phyloP scores from a whole-genome alignment of 2,113 vertebrate species.

The Pardalotus punctatus region DNA sequence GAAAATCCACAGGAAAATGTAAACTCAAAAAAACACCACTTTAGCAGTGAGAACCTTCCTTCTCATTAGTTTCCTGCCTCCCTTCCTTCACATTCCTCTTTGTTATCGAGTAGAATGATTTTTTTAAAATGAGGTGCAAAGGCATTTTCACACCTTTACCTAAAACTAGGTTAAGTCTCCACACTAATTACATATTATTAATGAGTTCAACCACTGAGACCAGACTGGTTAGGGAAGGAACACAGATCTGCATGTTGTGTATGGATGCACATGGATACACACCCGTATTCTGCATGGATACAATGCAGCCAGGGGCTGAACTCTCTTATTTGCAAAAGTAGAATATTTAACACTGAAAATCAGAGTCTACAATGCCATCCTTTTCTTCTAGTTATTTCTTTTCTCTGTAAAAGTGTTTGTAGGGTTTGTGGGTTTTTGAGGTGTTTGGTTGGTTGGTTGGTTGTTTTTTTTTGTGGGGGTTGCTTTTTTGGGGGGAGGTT shows the following conservation, averaged over 20 bases:
- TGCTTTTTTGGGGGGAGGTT: too few species aligned
- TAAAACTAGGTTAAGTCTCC: conserved; percentile 20
- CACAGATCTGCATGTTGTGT: fast-evolving
- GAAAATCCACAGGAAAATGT: conserved; percentile 42
- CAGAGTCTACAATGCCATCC: neutral
- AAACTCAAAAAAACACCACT: neutral
- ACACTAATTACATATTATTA: conserved; percentile 54
- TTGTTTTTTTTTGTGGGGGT: too few species aligned
- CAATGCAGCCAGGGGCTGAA: neutral
- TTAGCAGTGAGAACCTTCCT: neutral
- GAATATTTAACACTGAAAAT: neutral
- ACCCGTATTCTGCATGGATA: fast-evolving
- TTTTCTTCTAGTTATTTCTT: neutral
- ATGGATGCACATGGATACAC: fast-evolving
- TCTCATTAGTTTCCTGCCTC: conserved; percentile 2
- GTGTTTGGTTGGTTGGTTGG: too few species aligned
- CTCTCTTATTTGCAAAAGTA: neutral
- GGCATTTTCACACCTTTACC: conserved; percentile 56
- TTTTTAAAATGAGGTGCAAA: conserved; percentile 47
- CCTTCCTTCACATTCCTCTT: conserved; percentile 9
- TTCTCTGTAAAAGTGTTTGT: neutral
- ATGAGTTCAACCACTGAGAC: neutral
- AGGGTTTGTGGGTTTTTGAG: neutral
- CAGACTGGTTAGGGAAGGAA: neutral
- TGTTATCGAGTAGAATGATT: neutral